These are phyloP conservation scores for Caenorhabditis sp. DNA, from an alignment of 2,888 invertebrate genomes.

Conservation along the genomic window DNA sequence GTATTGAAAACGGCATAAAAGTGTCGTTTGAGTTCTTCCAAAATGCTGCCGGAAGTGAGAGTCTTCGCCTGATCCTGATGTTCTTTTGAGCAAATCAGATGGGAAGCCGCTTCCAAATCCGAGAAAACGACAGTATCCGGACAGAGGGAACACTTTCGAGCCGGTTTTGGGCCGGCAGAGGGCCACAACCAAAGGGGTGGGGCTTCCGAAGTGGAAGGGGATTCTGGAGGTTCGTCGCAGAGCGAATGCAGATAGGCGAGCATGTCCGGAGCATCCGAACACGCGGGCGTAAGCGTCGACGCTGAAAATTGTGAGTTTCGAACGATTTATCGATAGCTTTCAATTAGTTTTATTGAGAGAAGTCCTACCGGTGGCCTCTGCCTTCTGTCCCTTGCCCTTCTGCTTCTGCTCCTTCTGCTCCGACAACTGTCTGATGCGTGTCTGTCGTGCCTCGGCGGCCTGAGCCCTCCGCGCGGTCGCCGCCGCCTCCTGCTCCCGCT, in stretches of 20 bases:
- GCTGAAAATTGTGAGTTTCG: too few relatives aligned
- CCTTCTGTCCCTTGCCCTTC: neutral
- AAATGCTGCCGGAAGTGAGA: conserved; percentile 25
- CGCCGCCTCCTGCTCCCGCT: conserved; percentile 81
- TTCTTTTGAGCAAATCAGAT: conserved; percentile 38
- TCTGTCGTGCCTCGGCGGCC: conserved; percentile 88
- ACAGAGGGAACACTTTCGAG: conserved; percentile 25
- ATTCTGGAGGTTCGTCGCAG: neutral
- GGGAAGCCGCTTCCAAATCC: conserved; percentile 30
- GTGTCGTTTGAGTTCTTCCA: conserved; percentile 34
- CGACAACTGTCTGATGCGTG: conserved; percentile 16
- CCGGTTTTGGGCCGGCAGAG: neutral
- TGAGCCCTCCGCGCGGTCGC: conserved; percentile 79
- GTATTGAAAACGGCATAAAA: conserved; percentile 9
- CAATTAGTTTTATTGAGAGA: too few relatives aligned
- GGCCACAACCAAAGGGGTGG: conserved; percentile 26
- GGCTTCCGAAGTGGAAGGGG: neutral
- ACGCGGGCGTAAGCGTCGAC: neutral
- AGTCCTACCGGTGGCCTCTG: too few relatives aligned
- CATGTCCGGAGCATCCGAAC: conserved; percentile 16
- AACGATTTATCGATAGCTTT: too few relatives aligned
- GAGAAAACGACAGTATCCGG: conserved; percentile 2
- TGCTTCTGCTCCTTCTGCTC: conserved; percentile 25
- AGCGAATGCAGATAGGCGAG: conserved; percentile 13
- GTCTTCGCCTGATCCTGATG: conserved; percentile 30